Evolutionary conservation across 2,888 invertebrate genomes (phyloP).

Genomic region (Tipula lateralis): DNA sequence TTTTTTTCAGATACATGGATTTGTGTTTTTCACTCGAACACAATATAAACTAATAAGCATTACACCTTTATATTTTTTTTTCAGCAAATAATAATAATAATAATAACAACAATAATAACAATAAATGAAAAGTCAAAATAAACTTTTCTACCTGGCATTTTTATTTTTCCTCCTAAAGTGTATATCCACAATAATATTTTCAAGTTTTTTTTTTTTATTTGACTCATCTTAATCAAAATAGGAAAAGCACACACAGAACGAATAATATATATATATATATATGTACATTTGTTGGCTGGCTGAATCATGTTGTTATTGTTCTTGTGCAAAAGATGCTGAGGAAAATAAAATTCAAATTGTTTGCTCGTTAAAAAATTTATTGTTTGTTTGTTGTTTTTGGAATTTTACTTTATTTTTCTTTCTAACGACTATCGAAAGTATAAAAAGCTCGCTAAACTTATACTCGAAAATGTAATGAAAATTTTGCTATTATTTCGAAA

Average conservation of each 20-base stretch:
- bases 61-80: background rate
- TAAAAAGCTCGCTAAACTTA: background rate
- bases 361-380: background rate
- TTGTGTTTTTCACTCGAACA: background rate
- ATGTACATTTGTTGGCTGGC: too few species aligned
- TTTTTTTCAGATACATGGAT: background rate
- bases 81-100: background rate
- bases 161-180: background rate
- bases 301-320: background rate
- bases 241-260: background rate
- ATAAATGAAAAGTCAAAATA: background rate
- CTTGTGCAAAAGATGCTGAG: background rate
- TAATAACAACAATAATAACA: too few species aligned
- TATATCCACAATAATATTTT: background rate
- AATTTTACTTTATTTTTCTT: background rate
- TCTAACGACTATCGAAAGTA: background rate
- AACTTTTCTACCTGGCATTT: background rate
- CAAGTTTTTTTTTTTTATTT: background rate
- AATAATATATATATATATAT: background rate
- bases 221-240: background rate
- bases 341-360: background rate
- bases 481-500: too few species aligned
- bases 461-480: background rate
- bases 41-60: constrained; percentile 5
- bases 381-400: background rate